phyloP scores from a whole-genome alignment of 2,888 invertebrate genomes.

The Lasius fuliginosus region DNA sequence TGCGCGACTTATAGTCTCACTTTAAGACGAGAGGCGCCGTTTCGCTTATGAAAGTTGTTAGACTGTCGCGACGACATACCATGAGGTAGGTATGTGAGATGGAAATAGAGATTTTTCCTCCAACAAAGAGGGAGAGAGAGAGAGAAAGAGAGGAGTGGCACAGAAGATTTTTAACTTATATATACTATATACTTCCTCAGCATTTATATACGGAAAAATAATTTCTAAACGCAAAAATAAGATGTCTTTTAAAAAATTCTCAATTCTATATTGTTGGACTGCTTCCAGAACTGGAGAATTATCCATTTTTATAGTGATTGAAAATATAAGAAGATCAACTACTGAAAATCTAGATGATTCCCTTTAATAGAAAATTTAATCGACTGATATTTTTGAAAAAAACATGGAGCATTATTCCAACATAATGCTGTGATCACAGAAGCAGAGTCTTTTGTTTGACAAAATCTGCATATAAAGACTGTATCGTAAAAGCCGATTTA shows the following conservation, averaged over 20 bases:
- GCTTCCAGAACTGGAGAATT: neutral
- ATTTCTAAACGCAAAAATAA: neutral
- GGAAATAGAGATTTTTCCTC: slow-evolving; percentile 29
- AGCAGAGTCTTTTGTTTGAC: neutral
- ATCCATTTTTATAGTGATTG: neutral
- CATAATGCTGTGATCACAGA: neutral
- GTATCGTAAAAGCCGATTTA: neutral
- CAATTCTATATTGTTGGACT: neutral
- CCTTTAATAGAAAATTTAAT: neutral
- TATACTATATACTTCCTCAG: neutral
- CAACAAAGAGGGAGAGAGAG: neutral
- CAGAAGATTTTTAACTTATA: neutral
- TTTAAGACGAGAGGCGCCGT: slow-evolving; percentile 33
- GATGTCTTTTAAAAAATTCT: neutral
- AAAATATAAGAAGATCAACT: neutral
- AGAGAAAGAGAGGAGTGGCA: neutral
- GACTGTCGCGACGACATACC: slow-evolving; percentile 15
- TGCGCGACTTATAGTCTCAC: slow-evolving; percentile 47
- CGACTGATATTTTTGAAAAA: neutral
- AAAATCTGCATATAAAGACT: slow-evolving; percentile 12
- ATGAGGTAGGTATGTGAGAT: neutral
- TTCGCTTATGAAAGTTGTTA: slow-evolving; percentile 52
- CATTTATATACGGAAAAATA: neutral
- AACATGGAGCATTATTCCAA: neutral
- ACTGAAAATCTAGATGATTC: neutral